Evolutionary conservation across 1,140 invertebrate genomes (phyloP).

Genomic region (Lasioglossum albipes): DNA sequence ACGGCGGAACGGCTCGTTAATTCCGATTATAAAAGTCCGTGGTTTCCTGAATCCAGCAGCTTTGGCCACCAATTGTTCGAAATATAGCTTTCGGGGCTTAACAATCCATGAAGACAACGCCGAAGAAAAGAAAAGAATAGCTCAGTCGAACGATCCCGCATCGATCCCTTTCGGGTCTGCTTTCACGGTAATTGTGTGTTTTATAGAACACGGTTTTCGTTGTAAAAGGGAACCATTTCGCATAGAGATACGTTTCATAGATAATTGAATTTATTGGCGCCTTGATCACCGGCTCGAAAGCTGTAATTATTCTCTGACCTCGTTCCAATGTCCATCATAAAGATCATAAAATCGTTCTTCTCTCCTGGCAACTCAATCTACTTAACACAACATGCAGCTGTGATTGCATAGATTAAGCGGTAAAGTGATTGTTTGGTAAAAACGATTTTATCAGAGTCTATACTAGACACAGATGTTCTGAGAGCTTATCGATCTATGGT

Average conservation of each 20-base stretch:
- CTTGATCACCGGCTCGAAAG: neutral
- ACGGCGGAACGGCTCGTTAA: conserved; percentile 30
- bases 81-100: neutral
- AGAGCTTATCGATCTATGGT: too few relatives aligned
- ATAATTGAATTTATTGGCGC: neutral
- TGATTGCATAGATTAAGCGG: too few relatives aligned
- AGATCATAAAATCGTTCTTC: too few relatives aligned
- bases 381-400: too few relatives aligned
- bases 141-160: conserved; percentile 14
- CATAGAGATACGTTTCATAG: neutral
- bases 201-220: neutral
- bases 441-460: too few relatives aligned
- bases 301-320: neutral
- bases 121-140: conserved; percentile 8
- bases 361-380: too few relatives aligned
- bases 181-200: neutral
- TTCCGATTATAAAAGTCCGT: conserved; percentile 28
- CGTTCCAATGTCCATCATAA: too few relatives aligned
- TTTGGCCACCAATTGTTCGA: neutral
- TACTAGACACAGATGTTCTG: too few relatives aligned
- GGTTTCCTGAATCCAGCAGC: neutral
- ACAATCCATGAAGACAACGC: conserved; percentile 10
- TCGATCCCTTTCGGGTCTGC: conserved; percentile 35
- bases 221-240: neutral
- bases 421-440: too few relatives aligned